A percentile compares a stretch with the other conserved stretches of the same genome.
These are phyloP conservation scores for Tetranychus urticae DNA, from an alignment of 1,140 invertebrate genomes.

Conservation along the genomic window DNA sequence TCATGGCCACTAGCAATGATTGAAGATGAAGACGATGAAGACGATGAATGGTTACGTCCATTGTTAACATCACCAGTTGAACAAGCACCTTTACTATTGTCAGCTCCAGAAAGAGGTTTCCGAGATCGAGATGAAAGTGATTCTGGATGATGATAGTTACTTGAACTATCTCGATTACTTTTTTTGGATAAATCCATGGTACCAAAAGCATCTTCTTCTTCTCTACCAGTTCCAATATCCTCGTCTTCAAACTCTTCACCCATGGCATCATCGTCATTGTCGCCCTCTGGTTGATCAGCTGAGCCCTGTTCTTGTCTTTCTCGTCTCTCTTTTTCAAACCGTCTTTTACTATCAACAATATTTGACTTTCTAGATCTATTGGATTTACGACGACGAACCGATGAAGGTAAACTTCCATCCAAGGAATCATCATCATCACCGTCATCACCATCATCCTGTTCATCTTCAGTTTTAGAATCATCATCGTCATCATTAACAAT, in stretches of 20 bases:
- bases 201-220: background rate
- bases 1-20: no score
- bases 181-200: conserved; percentile 1
- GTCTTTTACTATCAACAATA: background rate
- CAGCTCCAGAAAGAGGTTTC: background rate
- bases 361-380: no score
- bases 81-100: background rate
- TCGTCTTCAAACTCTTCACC: background rate
- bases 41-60: no score
- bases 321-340: background rate
- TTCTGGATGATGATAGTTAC: background rate
- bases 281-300: background rate
- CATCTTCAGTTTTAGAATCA: conserved; percentile 10
- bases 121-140: background rate
- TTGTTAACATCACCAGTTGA: no score
- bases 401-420: background rate
- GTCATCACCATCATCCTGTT: conserved; percentile 11
- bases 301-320: conserved; percentile 14
- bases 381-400: background rate
- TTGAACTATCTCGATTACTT: no score
- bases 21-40: no score
- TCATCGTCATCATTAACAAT: background rate
- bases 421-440: conserved; percentile 9
- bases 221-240: background rate
- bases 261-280: background rate